Evolutionary conservation across 2,888 invertebrate species (phyloP).

Genomic region (Cataglyphis cursor): DNA sequence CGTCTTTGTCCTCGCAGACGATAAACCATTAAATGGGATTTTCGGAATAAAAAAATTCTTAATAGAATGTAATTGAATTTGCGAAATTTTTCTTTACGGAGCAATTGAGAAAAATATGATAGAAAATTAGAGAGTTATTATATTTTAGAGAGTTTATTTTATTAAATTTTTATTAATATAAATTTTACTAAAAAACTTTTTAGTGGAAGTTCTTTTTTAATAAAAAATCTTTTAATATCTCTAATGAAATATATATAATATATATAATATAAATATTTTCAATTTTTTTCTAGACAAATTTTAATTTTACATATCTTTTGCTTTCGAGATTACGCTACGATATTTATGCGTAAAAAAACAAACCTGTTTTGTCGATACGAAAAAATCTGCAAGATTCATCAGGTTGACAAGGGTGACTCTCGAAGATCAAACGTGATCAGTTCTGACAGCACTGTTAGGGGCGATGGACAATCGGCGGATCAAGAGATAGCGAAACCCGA

Average conservation of each 20-base stretch:
- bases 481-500: conserved; percentile 76
- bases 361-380: conserved; percentile 6
- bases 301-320: not conserved
- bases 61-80: not conserved
- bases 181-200: not conserved
- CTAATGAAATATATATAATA: not conserved
- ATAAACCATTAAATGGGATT: conserved; percentile 6
- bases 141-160: not conserved
- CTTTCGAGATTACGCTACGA: not conserved
- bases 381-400: conserved; percentile 38
- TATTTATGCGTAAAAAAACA: conserved; percentile 33
- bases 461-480: conserved; percentile 72
- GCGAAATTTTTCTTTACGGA: not conserved
- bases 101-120: not conserved
- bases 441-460: conserved; percentile 74
- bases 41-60: conserved; percentile 24
- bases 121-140: not conserved
- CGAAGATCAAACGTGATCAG: conserved; percentile 70
- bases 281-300: not conserved
- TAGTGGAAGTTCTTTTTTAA: not conserved
- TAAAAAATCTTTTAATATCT: not conserved
- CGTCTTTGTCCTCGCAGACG: conserved; percentile 46
- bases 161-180: not conserved
- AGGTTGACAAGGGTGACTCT: conserved; percentile 57
- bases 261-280: not conserved